A percentile compares a stretch with the other conserved stretches of the same genome.
phyloP scores from a whole-genome alignment of 2,888 invertebrate species.

The Galerucella nymphaeae region DNA sequence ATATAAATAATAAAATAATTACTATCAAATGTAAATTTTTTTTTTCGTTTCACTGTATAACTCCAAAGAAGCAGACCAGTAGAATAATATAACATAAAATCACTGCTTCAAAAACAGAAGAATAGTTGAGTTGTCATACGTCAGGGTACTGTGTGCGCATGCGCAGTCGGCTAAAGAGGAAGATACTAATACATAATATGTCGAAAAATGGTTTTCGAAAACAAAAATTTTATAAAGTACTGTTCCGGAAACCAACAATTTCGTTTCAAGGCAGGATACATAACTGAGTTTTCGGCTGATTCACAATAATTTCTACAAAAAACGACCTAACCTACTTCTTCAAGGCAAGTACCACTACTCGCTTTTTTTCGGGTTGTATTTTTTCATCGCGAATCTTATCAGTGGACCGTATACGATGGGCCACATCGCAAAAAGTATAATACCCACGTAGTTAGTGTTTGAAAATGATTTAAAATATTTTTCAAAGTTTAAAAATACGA shows the following conservation, averaged over 20 bases:
- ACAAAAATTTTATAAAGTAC: too few species aligned
- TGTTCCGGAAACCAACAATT: background rate
- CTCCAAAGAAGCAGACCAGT: too few species aligned
- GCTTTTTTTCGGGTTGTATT: conserved; percentile 17
- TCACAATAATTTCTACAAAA: background rate
- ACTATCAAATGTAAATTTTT: too few species aligned
- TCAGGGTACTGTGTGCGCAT: too few species aligned
- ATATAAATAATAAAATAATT: too few species aligned
- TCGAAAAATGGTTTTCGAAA: too few species aligned
- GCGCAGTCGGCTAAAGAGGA: too few species aligned
- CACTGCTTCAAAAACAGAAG: too few species aligned
- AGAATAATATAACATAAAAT: too few species aligned
- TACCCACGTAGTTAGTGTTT: conserved; percentile 77
- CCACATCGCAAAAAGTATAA: conserved; percentile 76
- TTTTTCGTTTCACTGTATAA: too few species aligned
- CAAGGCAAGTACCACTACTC: background rate
- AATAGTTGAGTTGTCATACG: too few species aligned
- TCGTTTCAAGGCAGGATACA: background rate
- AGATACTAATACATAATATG: too few species aligned
- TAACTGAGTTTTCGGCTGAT: background rate
- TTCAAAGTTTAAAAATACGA: conserved; percentile 75
- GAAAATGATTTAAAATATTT: conserved; percentile 76
- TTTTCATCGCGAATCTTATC: conserved; percentile 46
- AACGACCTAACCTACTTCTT: background rate
- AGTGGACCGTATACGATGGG: conserved; percentile 69